These are phyloP conservation scores for Hedya salicella DNA, from an alignment of 2,888 invertebrate genomes.

Conservation along the genomic window DNA sequence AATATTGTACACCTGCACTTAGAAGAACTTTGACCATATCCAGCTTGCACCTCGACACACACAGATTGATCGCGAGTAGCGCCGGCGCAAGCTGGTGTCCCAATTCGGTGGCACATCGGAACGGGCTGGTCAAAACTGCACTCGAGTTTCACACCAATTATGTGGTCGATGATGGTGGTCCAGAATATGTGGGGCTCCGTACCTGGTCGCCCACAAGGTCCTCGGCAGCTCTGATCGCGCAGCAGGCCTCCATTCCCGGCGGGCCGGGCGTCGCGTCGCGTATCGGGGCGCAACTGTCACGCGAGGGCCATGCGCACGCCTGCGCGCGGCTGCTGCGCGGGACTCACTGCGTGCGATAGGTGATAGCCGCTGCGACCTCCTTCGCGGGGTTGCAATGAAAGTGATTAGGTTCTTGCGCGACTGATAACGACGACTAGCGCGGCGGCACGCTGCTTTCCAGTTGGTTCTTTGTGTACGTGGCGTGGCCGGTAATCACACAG, in stretches of 20 bases:
- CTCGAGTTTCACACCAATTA: slow-evolving; percentile 22
- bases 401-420: slow-evolving; percentile 78
- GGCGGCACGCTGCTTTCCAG: slow-evolving; percentile 44
- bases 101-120: slow-evolving; percentile 23
- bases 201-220: slow-evolving; percentile 83
- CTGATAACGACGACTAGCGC: slow-evolving; percentile 76
- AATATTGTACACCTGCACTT: slow-evolving; percentile 28
- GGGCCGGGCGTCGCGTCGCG: slow-evolving; percentile 61
- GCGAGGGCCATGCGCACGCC: slow-evolving; percentile 56
- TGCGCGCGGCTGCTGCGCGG: slow-evolving; percentile 63
- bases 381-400: slow-evolving; percentile 80
- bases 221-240: slow-evolving; percentile 78
- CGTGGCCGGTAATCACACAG: slow-evolving; percentile 34
- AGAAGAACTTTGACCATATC: background rate
- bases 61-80: slow-evolving; percentile 12
- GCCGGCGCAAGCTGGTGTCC: slow-evolving; percentile 25
- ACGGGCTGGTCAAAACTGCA: slow-evolving; percentile 24
- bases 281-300: slow-evolving; percentile 38
- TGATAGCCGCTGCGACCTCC: slow-evolving; percentile 73
- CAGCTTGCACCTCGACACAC: background rate
- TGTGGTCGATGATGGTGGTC: background rate
- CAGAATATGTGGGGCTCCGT: slow-evolving; percentile 50
- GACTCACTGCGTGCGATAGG: slow-evolving; percentile 63
- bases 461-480: slow-evolving; percentile 42
- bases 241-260: slow-evolving; percentile 83